These are phyloP conservation scores for Typhlichthys eigenmanni DNA, from an alignment of 2,797 vertebrate species.

Conservation along the genomic window DNA sequence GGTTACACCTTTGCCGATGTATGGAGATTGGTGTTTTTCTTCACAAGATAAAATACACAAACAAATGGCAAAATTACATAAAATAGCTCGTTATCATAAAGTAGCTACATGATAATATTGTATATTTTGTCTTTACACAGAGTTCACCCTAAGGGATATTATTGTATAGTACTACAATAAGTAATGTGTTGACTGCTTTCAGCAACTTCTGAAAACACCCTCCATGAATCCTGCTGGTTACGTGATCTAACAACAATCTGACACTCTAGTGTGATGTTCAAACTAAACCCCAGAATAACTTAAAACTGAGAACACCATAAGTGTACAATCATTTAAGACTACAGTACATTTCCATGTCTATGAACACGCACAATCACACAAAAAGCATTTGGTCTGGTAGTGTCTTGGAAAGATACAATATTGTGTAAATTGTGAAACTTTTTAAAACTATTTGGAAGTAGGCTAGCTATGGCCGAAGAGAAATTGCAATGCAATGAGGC, in stretches of 20 bases:
- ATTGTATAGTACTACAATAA: slow-evolving; percentile 22
- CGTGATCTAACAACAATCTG: slow-evolving; percentile 48
- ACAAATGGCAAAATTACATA: too few relatives aligned
- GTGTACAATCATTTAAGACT: slow-evolving; percentile 26
- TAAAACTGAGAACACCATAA: slow-evolving; percentile 30
- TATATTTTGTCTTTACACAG: slow-evolving; percentile 19
- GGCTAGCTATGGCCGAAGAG: slow-evolving; percentile 7
- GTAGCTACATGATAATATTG: background rate
- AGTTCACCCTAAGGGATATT: slow-evolving; percentile 31
- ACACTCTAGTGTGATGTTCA: slow-evolving; percentile 44
- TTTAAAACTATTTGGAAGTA: slow-evolving; percentile 26
- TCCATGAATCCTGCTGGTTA: slow-evolving; percentile 56
- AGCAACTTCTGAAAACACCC: slow-evolving; percentile 38
- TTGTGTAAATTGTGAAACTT: slow-evolving; percentile 35
- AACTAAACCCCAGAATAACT: slow-evolving; percentile 47
- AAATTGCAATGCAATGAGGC: slow-evolving; percentile 27
- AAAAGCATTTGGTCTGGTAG: slow-evolving; percentile 13
- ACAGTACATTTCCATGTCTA: background rate
- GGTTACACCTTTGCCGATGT: too few relatives aligned
- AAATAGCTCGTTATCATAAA: too few relatives aligned
- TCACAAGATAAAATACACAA: too few relatives aligned
- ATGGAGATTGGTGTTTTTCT: too few relatives aligned
- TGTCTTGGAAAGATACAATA: background rate
- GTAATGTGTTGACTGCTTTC: slow-evolving; percentile 44
- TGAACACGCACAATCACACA: background rate